Base-by-base conservation (phyloP, 2,113 vertebrate species). In the Toxotes chatareus region DNA sequence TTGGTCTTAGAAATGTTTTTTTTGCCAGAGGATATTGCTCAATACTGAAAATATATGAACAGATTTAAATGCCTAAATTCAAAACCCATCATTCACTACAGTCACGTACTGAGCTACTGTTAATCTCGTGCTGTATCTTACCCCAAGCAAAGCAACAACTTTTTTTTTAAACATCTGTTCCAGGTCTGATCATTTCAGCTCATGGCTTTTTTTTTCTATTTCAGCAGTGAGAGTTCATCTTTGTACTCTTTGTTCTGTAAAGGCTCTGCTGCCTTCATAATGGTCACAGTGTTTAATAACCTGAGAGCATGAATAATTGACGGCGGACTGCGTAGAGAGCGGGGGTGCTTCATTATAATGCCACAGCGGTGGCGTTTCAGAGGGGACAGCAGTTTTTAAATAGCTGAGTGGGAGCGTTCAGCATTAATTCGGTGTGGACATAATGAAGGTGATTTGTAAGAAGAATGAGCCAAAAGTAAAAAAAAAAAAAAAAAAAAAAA, bases 401-500 rank as follows among this genome's bases (percentile, higher is more conserved):
- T 92, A 91, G 89, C 88, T 88, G 88, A 91, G 83, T 76, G 88
- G 66, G 79, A 89, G 49, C 72, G 36, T 80, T 92, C 83, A 88
- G 66, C 72, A 88, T 91, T 85, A 77, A 91, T 86, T 84, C 51
- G 57, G 6, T 81, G 80, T 80, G 83, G 86, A 86, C 85, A 56
- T 64, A 78, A 87, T 66, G 83, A 76, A 2, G 67, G 86, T 44
- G 71, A 16, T 19, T 36, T 4, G 36, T 8, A 53, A 74, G 68
- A 79, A 11, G 57, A 21, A 83, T 62, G 61, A 78, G 16, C 7
- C 4, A 3, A 66, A 55, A 46, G 62, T 53, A 66, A 36, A 42
- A 27, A 27, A 27, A 27, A 27, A 1, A 27, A 27, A 27, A 27
- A 27, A 27, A 27, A 16, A 27, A 21, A 27, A 27, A 1, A 27